Base-by-base conservation (phyloP, 2,797 vertebrate genomes). In the Hemitrygon akajei region DNA sequence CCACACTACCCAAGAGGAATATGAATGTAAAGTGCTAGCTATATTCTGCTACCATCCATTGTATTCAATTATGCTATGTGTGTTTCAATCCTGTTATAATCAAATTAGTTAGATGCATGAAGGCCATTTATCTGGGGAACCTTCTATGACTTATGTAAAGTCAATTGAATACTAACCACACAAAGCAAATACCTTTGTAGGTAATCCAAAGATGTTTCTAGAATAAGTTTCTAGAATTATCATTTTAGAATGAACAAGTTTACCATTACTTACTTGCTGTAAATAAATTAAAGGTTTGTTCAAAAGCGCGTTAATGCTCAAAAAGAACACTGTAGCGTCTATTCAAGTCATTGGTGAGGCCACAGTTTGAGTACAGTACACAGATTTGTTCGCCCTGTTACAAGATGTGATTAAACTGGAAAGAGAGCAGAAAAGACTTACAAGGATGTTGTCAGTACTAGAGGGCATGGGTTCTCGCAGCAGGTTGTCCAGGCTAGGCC, bases 271-370 rank as follows among this genome's bases (percentile, higher is more conserved):
- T 71, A 71, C 34, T 40, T 91, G 89, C 10, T 37, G 40, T 34
- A 7, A 71, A 40, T 91, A 73, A 91, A 91, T 73, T 73, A 40
- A 73, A 73, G 60, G 40, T 7, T 91, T 91, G 89, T 71, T 91
- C 71, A 25, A 73, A 91, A 40, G 89, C 37, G 37, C 22, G 16
- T 91, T 91, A 71, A 73, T 91, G 66, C 22, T 25, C 66, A 91
- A 91, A 71, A 37, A 22, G 69, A 73, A 27, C 34, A 27, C 30
- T 91, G 47, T 47, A 47, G 47, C 47, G 47, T 47, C 2, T 1
- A 47, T 47, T 47, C 2, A 47, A 47, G 47, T 47, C 47, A 47
- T 47, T 47, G 47, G 47, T 47, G 3, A 47, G 47, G 3, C 47
- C 47, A 47, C 47, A 47, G 2, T 47, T 47, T 47, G 47, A 47